Base-by-base conservation (phyloP, 2,888 invertebrate species). In the Cephus rjabovi region DNA sequence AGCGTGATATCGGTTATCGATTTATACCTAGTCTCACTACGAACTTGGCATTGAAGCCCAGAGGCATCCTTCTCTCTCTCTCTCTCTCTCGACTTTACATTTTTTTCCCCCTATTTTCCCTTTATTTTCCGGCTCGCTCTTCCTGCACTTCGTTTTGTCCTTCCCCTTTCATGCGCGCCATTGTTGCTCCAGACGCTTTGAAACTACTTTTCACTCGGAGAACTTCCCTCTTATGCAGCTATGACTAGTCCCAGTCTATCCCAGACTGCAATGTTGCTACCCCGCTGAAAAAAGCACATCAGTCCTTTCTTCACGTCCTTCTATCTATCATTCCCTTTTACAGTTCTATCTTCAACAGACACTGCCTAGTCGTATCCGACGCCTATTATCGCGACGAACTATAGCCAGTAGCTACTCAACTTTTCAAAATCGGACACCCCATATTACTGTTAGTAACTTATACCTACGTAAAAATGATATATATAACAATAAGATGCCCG, bases 111-210 rank as follows among this genome's bases (percentile, higher is more conserved):
- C 77, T 74, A 79, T 83, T 84, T 83, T 83, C 83, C 77, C 77
- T 80, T 81, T 81, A 74, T 77, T 77, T 77, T 76, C 77, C 81
- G 73, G 79, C 81, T 83, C 79, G 80, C 80, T 77, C 77, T 77
- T 79, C 77, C 80, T 80, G 75, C 75, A 78, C 78, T 69, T 76
- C 69, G 35, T 34, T 73, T 75, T 70, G 75, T 77, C 79, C 68
- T 73, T 73, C 78, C 78, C 78, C 77, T 81, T 79, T 78, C 76
- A 77, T 75, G 69, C 80, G 80, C 76, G 40, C 81, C 83, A 87
- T 87, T 87, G 88, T 87, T 82, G 81, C 79, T 81, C 84, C 84
- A 88, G 87, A 81, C 82, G 85, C 84, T 87, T 86, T 83, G 83
- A 86, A 86, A 88, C 88, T 86, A 85, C 85, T 87, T 85, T 85